Evolutionary conservation across 2,888 invertebrate genomes (phyloP).

Genomic region (Amorpha juglandis): DNA sequence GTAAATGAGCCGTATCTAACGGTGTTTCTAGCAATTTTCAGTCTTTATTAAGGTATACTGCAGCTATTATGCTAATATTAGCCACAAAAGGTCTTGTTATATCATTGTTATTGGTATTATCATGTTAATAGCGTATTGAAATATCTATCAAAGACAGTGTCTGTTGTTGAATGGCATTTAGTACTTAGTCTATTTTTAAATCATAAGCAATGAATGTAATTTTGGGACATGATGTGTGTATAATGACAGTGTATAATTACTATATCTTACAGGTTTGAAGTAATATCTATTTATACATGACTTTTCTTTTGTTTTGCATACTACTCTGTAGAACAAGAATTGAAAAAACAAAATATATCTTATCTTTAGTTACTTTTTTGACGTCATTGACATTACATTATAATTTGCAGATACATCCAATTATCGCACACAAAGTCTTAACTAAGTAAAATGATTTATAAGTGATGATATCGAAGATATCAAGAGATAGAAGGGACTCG

Average conservation of each 20-base stretch:
- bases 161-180: background rate
- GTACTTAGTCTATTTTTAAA: background rate
- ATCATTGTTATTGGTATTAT: slow-evolving; percentile 4
- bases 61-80: slow-evolving; percentile 9
- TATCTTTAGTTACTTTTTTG: too few species aligned
- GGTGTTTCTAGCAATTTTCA: slow-evolving; percentile 24
- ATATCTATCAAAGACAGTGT: background rate
- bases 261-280: background rate
- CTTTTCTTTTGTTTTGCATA: background rate
- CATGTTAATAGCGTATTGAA: background rate
- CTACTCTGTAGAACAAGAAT: too few species aligned
- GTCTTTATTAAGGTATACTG: slow-evolving; percentile 16
- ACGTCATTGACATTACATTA: too few species aligned
- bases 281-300: background rate
- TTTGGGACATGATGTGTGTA: background rate
- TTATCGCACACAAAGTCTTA: too few species aligned
- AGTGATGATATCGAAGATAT: too few species aligned
- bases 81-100: slow-evolving; percentile 2
- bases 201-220: background rate
- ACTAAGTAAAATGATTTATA: too few species aligned
- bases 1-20: slow-evolving; percentile 14
- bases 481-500: too few species aligned
- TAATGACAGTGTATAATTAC: background rate
- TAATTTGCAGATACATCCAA: too few species aligned
- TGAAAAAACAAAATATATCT: too few species aligned